These are phyloP conservation scores for Andrena trimmerana DNA, from an alignment of 2,888 invertebrate species.

Conservation along the genomic window DNA sequence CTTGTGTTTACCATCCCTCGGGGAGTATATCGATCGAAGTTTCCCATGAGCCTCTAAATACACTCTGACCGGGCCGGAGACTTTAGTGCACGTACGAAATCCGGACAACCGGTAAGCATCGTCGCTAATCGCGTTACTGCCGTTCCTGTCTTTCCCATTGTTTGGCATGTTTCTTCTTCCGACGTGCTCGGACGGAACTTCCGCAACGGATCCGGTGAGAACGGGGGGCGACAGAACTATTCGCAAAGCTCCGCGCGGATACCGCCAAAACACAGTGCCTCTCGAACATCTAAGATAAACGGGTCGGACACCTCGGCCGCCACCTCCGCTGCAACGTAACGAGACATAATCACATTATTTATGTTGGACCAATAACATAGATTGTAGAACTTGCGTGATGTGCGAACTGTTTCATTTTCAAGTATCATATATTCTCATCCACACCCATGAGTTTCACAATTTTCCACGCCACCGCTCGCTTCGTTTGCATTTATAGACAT, in stretches of 20 bases:
- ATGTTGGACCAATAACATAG: too few relatives aligned
- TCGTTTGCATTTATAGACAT: too few relatives aligned
- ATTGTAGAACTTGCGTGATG: too few relatives aligned
- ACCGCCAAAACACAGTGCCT: conserved; percentile 91
- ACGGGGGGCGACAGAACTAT: conserved; percentile 86
- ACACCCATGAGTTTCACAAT: too few relatives aligned
- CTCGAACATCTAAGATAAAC: conserved; percentile 92
- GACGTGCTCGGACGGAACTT: not conserved
- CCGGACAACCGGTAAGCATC: conserved; percentile 80
- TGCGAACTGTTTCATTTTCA: too few relatives aligned
- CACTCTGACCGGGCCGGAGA: conserved; percentile 84
- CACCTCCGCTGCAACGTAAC: conserved; percentile 87
- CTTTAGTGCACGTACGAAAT: conserved; percentile 90
- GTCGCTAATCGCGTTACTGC: not conserved
- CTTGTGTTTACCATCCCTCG: conserved; percentile 86
- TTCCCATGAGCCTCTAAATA: conserved; percentile 82
- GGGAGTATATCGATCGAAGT: conserved; percentile 83
- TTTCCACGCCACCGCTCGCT: too few relatives aligned
- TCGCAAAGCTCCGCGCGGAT: conserved; percentile 91
- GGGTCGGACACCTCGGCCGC: conserved; percentile 89
- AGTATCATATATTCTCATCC: too few relatives aligned
- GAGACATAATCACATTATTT: not conserved
- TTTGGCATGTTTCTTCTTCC: not conserved
- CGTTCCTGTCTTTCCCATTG: not conserved
- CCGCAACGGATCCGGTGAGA: conserved; percentile 3